phyloP scores from a whole-genome alignment of 2,888 invertebrate species.

The Metellina segmentata region DNA sequence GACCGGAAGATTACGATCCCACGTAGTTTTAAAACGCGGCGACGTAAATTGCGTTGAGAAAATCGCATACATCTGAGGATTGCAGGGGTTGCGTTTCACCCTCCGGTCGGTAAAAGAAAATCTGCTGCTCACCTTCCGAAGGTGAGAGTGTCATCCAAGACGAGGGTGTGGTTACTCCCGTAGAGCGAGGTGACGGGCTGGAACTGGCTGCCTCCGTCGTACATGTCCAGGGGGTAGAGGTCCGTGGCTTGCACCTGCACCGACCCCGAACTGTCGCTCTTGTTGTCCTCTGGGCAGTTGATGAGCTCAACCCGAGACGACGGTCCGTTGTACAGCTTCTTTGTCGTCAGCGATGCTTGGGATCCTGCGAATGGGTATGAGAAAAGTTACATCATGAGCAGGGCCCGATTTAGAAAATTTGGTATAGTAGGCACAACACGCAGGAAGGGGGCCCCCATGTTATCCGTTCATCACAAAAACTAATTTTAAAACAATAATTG shows the following conservation, averaged over 20 bases:
- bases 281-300: conserved; percentile 75
- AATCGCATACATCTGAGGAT: too few species aligned
- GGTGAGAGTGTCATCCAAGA: conserved; percentile 71
- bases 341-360: conserved; percentile 73
- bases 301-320: conserved; percentile 69
- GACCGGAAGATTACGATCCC: too few species aligned
- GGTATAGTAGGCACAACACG: too few species aligned
- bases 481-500: too few species aligned
- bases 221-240: conserved; percentile 77
- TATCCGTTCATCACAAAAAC: too few species aligned
- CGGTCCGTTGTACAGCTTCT: conserved; percentile 65
- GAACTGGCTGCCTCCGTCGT: conserved; percentile 77
- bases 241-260: conserved; percentile 77
- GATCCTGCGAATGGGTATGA: conserved; percentile 49
- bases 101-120: neutral
- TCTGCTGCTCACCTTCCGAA: conserved; percentile 64
- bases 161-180: conserved; percentile 72
- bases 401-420: too few species aligned
- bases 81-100: too few species aligned
- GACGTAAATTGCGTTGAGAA: too few species aligned
- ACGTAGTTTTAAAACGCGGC: too few species aligned
- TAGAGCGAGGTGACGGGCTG: conserved; percentile 73
- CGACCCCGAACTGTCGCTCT: conserved; percentile 68
- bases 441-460: too few species aligned
- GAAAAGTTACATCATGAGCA: too few species aligned